These are phyloP conservation scores for Hipposideros armiger DNA, from an alignment of 2,113 vertebrate genomes.

Conservation along the genomic window DNA sequence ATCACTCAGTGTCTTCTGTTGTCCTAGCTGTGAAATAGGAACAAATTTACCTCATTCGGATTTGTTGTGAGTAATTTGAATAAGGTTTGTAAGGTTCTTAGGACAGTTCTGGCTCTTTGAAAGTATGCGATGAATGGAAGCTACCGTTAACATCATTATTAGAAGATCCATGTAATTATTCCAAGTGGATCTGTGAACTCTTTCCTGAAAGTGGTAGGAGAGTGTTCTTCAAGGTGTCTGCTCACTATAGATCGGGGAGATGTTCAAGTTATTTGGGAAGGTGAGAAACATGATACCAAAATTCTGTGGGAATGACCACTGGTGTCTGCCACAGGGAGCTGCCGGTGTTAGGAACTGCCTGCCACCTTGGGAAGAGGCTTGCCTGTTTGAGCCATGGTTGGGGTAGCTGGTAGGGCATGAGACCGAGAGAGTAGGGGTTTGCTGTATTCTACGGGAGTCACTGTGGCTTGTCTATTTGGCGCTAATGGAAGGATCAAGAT, in stretches of 20 bases:
- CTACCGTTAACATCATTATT: neutral
- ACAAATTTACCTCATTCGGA: neutral
- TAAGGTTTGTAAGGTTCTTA: neutral
- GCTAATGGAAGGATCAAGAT: neutral
- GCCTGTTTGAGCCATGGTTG: neutral
- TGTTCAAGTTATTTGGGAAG: neutral
- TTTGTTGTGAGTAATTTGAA: neutral
- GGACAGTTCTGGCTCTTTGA: neutral
- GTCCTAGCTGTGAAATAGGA: neutral
- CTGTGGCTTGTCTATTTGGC: neutral
- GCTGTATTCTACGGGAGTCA: neutral
- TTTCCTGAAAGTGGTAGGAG: neutral
- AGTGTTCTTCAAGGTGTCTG: neutral
- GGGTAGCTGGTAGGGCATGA: rapidly evolving
- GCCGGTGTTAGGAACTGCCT: neutral
- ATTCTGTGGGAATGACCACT: neutral
- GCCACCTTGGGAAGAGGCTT: neutral
- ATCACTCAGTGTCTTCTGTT: neutral
- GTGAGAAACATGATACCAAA: neutral
- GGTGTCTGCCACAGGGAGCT: neutral
- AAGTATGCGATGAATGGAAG: neutral
- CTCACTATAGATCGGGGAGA: neutral
- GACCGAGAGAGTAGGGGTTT: neutral
- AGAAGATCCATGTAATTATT: neutral
- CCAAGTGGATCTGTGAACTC: neutral